Conservation (phyloP, 2,888 invertebrate species). For the Drosophila parthenogenetica region DNA sequence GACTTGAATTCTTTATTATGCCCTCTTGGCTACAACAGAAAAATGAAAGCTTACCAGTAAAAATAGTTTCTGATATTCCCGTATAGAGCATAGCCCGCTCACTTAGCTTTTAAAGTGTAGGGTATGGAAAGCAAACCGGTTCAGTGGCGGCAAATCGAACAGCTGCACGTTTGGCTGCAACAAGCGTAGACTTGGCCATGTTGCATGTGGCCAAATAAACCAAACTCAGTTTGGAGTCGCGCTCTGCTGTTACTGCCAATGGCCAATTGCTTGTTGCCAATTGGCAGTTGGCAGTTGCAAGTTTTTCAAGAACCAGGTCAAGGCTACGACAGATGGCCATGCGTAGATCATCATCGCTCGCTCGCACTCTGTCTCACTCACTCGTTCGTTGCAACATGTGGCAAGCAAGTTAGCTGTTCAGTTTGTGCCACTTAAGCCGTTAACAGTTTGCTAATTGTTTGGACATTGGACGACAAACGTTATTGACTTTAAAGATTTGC, state of each 20-base stretch:
- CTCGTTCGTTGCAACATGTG: conserved; percentile 6
- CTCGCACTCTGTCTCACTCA: conserved; percentile 43
- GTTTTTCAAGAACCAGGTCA: conserved; percentile 70
- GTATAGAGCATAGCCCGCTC: not conserved
- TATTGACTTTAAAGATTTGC: conserved; percentile 18
- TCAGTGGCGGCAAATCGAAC: conserved; percentile 45
- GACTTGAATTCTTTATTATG: too few species aligned
- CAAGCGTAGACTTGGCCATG: conserved; percentile 51
- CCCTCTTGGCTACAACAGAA: too few species aligned
- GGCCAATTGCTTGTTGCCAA: conserved; percentile 37
- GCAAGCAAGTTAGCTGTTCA: not conserved
- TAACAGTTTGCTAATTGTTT: conserved; percentile 25
- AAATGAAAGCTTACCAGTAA: too few species aligned
- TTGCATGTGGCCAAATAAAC: conserved; percentile 55
- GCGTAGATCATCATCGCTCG: conserved; percentile 64
- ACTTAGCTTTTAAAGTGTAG: not conserved
- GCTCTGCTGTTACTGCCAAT: conserved; percentile 39
- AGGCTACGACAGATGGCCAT: conserved; percentile 61
- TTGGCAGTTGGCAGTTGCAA: conserved; percentile 21
- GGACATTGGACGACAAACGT: conserved; percentile 5
- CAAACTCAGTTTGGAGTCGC: conserved; percentile 39
- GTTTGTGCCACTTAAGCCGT: conserved; percentile 17
- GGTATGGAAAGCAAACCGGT: conserved; percentile 42
- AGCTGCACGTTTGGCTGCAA: conserved; percentile 55
- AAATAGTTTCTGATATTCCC: too few species aligned